Base-by-base conservation (phyloP, 1,140 invertebrate genomes). In the Anastrepha ludens region DNA sequence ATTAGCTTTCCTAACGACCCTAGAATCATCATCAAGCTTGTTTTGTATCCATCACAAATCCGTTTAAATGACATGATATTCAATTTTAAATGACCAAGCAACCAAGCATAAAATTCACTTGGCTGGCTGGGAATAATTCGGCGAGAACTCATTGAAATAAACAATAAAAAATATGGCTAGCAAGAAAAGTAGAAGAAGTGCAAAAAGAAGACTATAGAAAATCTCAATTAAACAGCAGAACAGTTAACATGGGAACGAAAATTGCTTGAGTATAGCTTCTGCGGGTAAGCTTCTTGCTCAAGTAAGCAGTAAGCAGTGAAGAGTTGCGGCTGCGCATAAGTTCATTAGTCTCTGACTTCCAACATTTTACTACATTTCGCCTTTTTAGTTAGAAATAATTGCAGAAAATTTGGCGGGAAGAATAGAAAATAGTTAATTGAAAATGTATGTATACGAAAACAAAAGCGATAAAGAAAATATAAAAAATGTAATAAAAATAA, bases 351-450 rank as follows among this genome's bases (percentile, higher is more conserved):
- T 55, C 29, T 44, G n/a, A 55, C 44, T 20, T n/a, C 74, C 74
- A 55, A 17, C 44, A 29, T 29, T 55, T 81, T 55, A 81, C 47
- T 17, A 55, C 74, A 20, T 55, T 81, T 58, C 47, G 47, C 47
- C n/a, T 50, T 55, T 81, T 81, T 81, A 81, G 74, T 81, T 17
- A 55, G 9, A 55, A 55, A 81, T 81, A 81, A 81, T 81, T 81
- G 74, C 74, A 81, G 74, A 81, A 81, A 50, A 81, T 81, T 41
- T 81, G 64, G 3, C 8, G 74, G 13, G 1, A 55, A 78, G 41
- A n/a, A 81, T 58, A n/a, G 3, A 29, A 20, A 47, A 55, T 4
- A 81, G 41, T 29, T 58, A 81, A 81, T 58, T 81, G 74, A 81
- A 81, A 55, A 55, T 2, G 13, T n/a, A 74, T 7, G 44, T 29